A percentile compares a stretch with the other conserved stretches of the same genome.
Conservation (phyloP, 2,888 invertebrate genomes). For the Pachycephus smyrnensis region DNA sequence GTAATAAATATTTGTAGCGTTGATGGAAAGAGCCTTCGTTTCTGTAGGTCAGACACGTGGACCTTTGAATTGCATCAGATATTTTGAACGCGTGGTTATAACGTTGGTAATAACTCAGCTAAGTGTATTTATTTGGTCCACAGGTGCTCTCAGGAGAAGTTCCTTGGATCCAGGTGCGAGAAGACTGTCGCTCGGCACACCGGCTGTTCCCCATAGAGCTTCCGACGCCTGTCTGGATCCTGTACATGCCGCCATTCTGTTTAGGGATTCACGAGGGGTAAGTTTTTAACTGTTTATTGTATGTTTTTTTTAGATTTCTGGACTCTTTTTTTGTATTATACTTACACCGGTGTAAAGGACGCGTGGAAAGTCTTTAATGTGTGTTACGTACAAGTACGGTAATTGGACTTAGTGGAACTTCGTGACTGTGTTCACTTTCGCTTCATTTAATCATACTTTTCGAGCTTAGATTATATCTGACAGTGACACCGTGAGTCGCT, state of each 20-base stretch:
- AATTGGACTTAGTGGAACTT: neutral
- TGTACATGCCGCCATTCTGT: conserved; percentile 89
- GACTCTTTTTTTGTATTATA: neutral
- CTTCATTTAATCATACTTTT: neutral
- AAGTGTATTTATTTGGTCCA: conserved; percentile 39
- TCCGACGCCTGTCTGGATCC: conserved; percentile 88
- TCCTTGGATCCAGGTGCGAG: conserved; percentile 83
- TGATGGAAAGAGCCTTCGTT: neutral
- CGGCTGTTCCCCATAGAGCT: conserved; percentile 72
- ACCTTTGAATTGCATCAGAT: neutral
- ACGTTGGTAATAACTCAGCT: neutral
- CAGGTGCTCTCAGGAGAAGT: conserved; percentile 83
- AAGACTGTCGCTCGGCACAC: conserved; percentile 81
- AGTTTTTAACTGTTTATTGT: conserved; percentile 64
- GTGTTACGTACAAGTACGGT: neutral
- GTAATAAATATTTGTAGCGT: neutral
- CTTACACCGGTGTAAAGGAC: neutral
- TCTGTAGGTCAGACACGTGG: neutral
- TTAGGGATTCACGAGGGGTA: conserved; percentile 93
- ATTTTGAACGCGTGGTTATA: neutral
- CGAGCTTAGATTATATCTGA: neutral
- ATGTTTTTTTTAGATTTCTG: no score
- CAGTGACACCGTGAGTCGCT: neutral
- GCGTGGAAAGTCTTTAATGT: neutral
- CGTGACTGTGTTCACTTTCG: neutral